Percentiles rank a stretch among this genome's conserved stretches.
Conservation (phyloP, 2,888 invertebrate species). For the Drosophila glabriapex region DNA sequence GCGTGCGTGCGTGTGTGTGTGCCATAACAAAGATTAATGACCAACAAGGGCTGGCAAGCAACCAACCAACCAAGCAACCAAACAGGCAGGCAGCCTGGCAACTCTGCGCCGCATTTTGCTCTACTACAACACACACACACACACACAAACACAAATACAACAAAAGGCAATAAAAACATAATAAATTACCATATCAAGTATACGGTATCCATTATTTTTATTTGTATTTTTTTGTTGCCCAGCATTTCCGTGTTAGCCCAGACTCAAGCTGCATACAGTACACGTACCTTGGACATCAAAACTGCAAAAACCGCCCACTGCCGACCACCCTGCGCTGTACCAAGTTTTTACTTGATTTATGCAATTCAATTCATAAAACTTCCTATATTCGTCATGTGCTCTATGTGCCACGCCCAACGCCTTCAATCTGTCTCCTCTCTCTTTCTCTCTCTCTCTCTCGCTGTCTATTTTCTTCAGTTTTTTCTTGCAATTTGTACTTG, state of each 20-base stretch:
- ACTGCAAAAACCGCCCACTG: not conserved
- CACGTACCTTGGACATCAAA: constrained; percentile 38
- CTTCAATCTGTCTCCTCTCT: constrained; percentile 38
- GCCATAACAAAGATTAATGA: constrained; percentile 84
- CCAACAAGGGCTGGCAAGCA: constrained; percentile 73
- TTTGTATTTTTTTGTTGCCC: constrained; percentile 27
- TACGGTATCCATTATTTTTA: constrained; percentile 64
- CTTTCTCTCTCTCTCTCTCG: not conserved
- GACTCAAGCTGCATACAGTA: constrained; percentile 10
- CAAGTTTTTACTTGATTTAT: constrained; percentile 74
- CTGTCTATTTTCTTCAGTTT: constrained; percentile 19
- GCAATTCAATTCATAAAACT: constrained; percentile 82
- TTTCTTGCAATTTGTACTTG: constrained; percentile 39
- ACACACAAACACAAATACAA: constrained; percentile 27
- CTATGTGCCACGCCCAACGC: constrained; percentile 55
- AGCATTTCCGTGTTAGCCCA: constrained; percentile 70
- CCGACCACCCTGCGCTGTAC: not conserved
- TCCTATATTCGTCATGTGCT: constrained; percentile 58
- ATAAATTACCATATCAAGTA: constrained; percentile 84
- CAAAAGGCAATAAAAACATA: constrained; percentile 83
- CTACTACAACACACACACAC: constrained; percentile 31
- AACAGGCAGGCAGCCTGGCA: constrained; percentile 25
- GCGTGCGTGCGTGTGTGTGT: constrained; percentile 44
- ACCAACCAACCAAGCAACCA: constrained; percentile 22
- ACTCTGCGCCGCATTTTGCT: constrained; percentile 52